Evolutionary conservation across 1,140 invertebrate genomes (phyloP).

Genomic region (Drosophila pallidifrons): DNA sequence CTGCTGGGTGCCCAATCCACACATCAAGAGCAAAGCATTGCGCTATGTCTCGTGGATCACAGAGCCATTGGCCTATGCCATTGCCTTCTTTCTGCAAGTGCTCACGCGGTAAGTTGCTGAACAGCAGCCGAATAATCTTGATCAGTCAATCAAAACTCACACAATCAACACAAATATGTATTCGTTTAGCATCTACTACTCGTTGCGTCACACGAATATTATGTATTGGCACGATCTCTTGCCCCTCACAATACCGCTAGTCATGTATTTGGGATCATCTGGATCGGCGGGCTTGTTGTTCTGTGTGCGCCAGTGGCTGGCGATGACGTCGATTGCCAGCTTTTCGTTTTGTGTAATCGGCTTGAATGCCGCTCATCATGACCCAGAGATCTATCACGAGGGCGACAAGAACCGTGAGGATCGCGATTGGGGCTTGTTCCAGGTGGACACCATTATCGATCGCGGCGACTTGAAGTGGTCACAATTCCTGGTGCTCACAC

Average conservation of each 20-base stretch:
- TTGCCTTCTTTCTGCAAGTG: conserved; percentile 83
- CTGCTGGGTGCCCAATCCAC: conserved; percentile 88
- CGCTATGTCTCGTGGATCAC: conserved; percentile 85
- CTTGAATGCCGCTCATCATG: conserved; percentile 92
- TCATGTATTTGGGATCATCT: conserved; percentile 85
- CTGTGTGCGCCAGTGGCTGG: conserved; percentile 86
- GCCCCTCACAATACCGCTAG: conserved; percentile 86
- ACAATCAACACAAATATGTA: conserved; percentile 1
- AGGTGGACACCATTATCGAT: conserved; percentile 91
- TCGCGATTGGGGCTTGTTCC: conserved; percentile 92
- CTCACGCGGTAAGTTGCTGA: conserved; percentile 67
- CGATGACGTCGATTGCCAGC: conserved; percentile 87
- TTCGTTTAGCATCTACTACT: conserved; percentile 67
- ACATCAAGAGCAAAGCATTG: conserved; percentile 84
- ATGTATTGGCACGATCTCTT: conserved; percentile 85
- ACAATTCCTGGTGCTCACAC: conserved; percentile 89
- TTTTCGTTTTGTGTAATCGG: conserved; percentile 89
- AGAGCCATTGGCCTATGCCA: conserved; percentile 86
- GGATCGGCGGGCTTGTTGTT: conserved; percentile 56
- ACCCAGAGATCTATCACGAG: conserved; percentile 93
- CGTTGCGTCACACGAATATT: conserved; percentile 68
- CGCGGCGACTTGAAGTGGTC: conserved; percentile 89
- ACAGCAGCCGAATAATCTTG: background rate
- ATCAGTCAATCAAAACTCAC: conserved; percentile 29
- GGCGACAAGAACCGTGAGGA: conserved; percentile 89